Base-by-base conservation (phyloP, 1,140 invertebrate species). In the Drosophila azteca region DNA sequence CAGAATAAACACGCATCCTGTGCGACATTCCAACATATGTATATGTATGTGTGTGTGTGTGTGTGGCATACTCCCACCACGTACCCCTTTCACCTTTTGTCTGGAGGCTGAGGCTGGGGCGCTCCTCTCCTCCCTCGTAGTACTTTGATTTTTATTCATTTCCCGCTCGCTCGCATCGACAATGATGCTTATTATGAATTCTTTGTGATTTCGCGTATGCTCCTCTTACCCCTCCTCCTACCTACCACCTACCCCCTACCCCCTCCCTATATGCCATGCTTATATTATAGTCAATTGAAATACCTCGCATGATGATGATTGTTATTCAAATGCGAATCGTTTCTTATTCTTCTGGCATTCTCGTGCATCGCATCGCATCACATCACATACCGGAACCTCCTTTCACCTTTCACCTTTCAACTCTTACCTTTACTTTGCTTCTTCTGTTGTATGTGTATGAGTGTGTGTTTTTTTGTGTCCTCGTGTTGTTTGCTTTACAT, bases 121-220 rank as follows among this genome's bases (percentile, higher is more conserved):
- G 26, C 26, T 31, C 29, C 29, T 64, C 64, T 72, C 77, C 57
- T 54, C n/a, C 17, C 17, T 50, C 48, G 74, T 57, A 62, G 67
- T 84, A 77, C 64, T 82, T 87, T 88, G 83, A 88, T 88, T 88
- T 88, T 88, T 88, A 88, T 88, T 88, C 83, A 89, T 89, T 89
- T 83, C 84, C 81, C 83, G 83, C 84, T 87, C 79, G 84, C 84
- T 82, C 74, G 13, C 67, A 69, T 58, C 52, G 77, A 90, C 87
- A 90, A 90, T 90, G 88, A 90, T 69, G 88, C 88, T 90, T 90
- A 90, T 90, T 90, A 84, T 90, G 79, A 88, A 88, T 88, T 88
- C 83, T 88, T 88, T 88, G 83, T 88, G 83, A 89, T 88, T 83
- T 83, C 65, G 69, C 67, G 60, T 77, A 65, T 70, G n/a, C 74